phyloP scores from a whole-genome alignment of 1,140 invertebrate species.

The Drosophila kikkawai region DNA sequence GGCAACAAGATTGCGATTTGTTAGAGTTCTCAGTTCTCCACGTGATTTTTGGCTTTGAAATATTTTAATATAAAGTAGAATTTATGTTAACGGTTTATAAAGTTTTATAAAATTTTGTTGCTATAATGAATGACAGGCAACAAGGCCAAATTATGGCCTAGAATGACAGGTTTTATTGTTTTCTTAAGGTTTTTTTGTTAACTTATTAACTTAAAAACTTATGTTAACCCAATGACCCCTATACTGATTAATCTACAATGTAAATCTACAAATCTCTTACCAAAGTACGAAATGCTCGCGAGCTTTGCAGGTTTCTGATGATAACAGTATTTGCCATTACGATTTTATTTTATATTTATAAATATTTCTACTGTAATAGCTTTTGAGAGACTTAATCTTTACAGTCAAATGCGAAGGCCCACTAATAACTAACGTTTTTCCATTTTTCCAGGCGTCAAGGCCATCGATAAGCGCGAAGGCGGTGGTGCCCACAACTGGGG shows the following conservation, averaged over 20 bases:
- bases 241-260: not conserved
- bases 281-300: not conserved
- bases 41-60: not conserved
- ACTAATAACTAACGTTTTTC: not conserved
- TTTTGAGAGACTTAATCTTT: not conserved
- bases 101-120: not conserved
- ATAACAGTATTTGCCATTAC: not conserved
- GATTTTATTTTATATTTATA: not conserved
- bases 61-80: not conserved
- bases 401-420: not conserved
- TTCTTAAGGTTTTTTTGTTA: not conserved
- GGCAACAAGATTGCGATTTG: conserved; percentile 31
- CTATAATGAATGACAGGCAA: not conserved
- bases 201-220: not conserved
- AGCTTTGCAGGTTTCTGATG: not conserved
- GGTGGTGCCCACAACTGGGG: conserved; percentile 98
- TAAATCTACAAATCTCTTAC: conserved; percentile 12
- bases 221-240: not conserved
- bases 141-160: not conserved
- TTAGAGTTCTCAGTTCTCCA: not conserved
- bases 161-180: not conserved
- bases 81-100: too few species aligned
- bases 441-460: conserved; percentile 90
- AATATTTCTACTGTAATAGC: not conserved
- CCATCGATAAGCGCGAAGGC: conserved; percentile 97